Percentiles rank a stretch among this genome's conserved stretches.
These are phyloP conservation scores for Ardeotis arabs DNA, from an alignment of 2,113 vertebrate species.

Conservation along the genomic window DNA sequence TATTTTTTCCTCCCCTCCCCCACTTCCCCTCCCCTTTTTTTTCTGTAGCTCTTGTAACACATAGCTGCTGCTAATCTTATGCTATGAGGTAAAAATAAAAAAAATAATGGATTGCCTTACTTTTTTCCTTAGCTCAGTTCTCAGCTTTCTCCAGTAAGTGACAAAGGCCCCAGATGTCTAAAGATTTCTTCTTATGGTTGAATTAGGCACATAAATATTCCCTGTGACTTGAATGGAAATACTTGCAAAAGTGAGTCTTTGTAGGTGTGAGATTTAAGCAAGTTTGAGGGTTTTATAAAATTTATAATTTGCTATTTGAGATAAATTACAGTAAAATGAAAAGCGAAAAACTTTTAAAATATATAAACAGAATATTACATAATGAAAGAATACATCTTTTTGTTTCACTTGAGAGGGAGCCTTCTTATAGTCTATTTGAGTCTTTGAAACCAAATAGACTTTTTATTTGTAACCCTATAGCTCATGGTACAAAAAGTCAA, in stretches of 20 bases:
- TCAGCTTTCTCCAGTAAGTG: neutral
- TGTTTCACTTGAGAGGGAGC: neutral
- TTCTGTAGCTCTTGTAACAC: neutral
- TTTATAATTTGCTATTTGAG: neutral
- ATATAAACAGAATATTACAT: neutral
- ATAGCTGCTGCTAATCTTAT: neutral
- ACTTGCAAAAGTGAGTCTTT: neutral
- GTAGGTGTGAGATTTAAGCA: neutral
- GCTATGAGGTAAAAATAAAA: neutral
- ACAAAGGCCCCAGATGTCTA: neutral
- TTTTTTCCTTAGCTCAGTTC: neutral
- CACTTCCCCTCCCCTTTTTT: neutral
- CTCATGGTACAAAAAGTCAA: neutral
- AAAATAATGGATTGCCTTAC: neutral
- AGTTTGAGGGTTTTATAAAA: neutral
- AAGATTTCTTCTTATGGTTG: neutral
- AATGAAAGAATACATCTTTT: neutral
- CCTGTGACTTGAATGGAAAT: neutral
- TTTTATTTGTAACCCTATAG: constrained; percentile 2
- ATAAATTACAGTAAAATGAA: neutral
- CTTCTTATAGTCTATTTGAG: neutral
- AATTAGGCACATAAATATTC: neutral
- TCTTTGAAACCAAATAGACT: neutral
- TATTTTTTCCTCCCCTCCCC: neutral
- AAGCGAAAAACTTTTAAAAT: neutral